Conservation (phyloP, 2,113 vertebrate genomes). For the Jacana jacana region DNA sequence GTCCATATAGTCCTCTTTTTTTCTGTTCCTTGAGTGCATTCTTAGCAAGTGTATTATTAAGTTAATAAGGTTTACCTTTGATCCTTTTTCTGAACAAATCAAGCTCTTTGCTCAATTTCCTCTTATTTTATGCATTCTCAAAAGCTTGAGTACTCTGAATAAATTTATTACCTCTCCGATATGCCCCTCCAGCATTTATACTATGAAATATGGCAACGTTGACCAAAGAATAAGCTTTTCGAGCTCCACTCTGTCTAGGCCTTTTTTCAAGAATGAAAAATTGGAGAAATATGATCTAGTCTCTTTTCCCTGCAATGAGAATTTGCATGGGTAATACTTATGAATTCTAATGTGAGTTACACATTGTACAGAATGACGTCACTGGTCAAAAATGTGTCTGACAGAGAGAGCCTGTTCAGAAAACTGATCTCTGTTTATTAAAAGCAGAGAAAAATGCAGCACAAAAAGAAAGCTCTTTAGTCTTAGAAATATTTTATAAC, state of each 20-base stretch:
- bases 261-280: neutral
- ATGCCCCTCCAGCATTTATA: neutral
- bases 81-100: conserved; percentile 34
- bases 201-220: neutral
- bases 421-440: neutral
- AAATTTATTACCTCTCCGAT: neutral
- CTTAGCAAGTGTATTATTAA: conserved; percentile 31
- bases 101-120: neutral
- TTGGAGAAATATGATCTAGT: neutral
- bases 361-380: neutral
- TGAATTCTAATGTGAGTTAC: conserved; percentile 25
- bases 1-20: neutral
- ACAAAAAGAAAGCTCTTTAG: neutral
- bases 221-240: conserved; percentile 18
- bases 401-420: neutral
- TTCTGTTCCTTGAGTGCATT: neutral
- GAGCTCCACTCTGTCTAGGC: neutral
- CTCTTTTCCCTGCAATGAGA: neutral
- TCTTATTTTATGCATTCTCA: conserved; percentile 1
- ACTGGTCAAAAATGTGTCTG: neutral
- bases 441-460: neutral
- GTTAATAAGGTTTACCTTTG: conserved; percentile 50
- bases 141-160: neutral
- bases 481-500: neutral
- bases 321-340: conserved; percentile 12